Evolutionary conservation across 1,140 invertebrate genomes (phyloP), one percentile per base, ranked within the genome.

Genomic region (Drosophila albomicans): DNA sequence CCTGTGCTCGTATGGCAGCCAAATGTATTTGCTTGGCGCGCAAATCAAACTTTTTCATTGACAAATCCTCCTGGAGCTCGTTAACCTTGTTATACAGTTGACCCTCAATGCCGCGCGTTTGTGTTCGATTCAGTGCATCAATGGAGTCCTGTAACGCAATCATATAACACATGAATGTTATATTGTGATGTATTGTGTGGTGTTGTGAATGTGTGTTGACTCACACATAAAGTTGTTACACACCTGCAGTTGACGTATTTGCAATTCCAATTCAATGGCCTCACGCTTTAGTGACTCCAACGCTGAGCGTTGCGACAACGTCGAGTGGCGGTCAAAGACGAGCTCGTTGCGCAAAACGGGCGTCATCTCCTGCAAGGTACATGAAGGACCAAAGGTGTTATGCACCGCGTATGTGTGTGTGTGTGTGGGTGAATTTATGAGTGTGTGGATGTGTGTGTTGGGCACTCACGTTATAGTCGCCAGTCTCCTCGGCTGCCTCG

Each of bases 21-120:
- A 99, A 94, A 93, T 98, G 97, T 61, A 99, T 95, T 92, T 98
- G 97, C 28, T 98, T 97, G 25, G 98, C 96, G 59, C 97, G 95
- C 56, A 98, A 95, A 93, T 99, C 98, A 92, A 98, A 99, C 81
- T 97, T 95, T 93, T 99, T 99, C 93, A 97, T 95, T 79, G 97
- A 98, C 92, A 99, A 97, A 86, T 99, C 98, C 93, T 99, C 98
- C 93, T 99, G 96, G 16, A 98, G 93, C 93, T 99, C 98, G 92
- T 98, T 98, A 64, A 97, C 97, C 94, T 99, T 99, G 86, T 97
- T 98, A 93, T 96, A 98, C 30, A 98, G 94, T 81, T 95, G 96
- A 54, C 96, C 96, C 91, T 99, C 98, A 67, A 95, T 93, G 88
- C 94, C 98, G 94, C 98, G 96, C 85, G 96, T 96, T 93, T 99